Percentiles rank a stretch among this genome's conserved stretches.
Conservation (phyloP, 2,113 vertebrate genomes). For the Ardeotis arabs region DNA sequence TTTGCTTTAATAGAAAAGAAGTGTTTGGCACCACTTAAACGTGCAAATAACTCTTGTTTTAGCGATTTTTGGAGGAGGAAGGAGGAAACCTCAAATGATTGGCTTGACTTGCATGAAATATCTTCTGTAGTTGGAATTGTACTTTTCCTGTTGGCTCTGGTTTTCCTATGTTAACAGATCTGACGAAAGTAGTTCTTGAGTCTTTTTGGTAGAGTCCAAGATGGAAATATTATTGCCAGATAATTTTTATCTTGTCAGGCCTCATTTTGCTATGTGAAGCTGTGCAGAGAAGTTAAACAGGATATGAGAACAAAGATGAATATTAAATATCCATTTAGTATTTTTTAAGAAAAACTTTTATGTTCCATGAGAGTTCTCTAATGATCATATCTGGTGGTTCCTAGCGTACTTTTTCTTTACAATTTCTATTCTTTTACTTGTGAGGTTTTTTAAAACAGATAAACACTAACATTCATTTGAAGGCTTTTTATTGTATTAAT, state of each 20-base stretch:
- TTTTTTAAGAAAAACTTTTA: neutral
- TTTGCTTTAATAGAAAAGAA: neutral
- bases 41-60: conserved; percentile 2
- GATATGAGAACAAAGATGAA: neutral
- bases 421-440: neutral
- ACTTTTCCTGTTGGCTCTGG: conserved; percentile 7
- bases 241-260: neutral
- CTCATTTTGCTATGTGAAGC: neutral
- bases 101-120: neutral
- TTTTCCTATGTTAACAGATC: conserved; percentile 4
- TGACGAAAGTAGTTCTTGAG: neutral
- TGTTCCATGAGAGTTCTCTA: neutral
- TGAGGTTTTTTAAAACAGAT: conserved; percentile 19
- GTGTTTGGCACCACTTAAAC: neutral
- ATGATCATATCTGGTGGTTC: neutral
- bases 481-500: conserved; percentile 6
- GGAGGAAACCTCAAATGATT: conserved; percentile 16
- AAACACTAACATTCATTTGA: conserved; percentile 29
- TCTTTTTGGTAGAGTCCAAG: neutral
- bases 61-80: neutral
- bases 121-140: conserved; percentile 9
- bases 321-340: neutral
- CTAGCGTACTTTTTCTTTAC: conserved; percentile 1
- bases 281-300: neutral
- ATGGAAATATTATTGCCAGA: neutral